These are phyloP conservation scores for Dione vanillae DNA, from an alignment of 2,888 invertebrate genomes.

Conservation along the genomic window DNA sequence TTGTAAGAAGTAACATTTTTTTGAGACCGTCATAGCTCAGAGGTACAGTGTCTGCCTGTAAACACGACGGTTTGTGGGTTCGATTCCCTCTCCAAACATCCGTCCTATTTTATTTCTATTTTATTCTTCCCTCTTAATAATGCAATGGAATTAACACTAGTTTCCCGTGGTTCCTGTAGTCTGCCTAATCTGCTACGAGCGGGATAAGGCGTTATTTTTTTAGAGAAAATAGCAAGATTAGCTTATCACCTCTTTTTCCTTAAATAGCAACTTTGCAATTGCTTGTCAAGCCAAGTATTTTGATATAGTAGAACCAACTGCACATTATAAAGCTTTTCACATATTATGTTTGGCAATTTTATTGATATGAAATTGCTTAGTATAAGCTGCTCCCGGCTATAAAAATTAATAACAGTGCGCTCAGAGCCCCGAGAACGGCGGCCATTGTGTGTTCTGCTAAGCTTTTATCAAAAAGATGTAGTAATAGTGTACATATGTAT, in stretches of 20 bases:
- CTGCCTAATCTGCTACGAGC: no score
- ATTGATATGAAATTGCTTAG: slow-evolving; percentile 26
- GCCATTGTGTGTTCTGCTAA: slow-evolving; percentile 28
- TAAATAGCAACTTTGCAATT: background rate
- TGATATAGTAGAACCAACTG: slow-evolving; percentile 3
- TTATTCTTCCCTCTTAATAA: no score
- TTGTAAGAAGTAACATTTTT: no score
- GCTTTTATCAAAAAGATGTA: slow-evolving; percentile 30
- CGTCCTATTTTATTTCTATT: no score
- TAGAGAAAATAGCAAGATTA: no score
- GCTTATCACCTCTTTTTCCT: background rate
- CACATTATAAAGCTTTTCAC: background rate
- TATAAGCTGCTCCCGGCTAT: slow-evolving; percentile 24
- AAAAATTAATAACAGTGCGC: slow-evolving; percentile 28
- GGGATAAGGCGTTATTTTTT: no score
- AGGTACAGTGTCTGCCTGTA: no score
- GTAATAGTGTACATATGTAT: slow-evolving; percentile 16
- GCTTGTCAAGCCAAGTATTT: background rate
- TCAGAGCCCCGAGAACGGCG: slow-evolving; percentile 13
- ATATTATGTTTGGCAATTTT: slow-evolving; percentile 19
- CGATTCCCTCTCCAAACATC: no score
- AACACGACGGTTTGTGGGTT: no score
- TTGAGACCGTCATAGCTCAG: no score
- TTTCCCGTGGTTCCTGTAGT: no score
- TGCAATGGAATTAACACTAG: no score